Conservation (phyloP, 1,140 invertebrate genomes). For the Calliopsis andreniformis region DNA sequence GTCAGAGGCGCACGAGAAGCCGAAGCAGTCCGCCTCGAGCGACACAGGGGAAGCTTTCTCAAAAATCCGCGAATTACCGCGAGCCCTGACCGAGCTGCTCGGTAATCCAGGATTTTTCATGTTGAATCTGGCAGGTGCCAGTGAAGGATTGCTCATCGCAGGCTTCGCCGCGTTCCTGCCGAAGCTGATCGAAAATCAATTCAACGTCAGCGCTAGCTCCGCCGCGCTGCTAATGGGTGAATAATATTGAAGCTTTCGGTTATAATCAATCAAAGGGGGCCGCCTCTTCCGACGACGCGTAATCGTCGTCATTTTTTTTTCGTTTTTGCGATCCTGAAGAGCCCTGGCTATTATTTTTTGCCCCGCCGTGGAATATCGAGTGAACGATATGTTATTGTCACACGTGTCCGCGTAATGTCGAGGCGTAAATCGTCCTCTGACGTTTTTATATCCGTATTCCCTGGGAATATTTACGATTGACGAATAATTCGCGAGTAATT, state of each 20-base stretch:
- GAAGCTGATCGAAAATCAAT: constrained; percentile 93
- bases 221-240: constrained; percentile 90
- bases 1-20: constrained; percentile 85
- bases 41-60: constrained; percentile 82
- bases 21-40: constrained; percentile 57
- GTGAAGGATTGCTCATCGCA: constrained; percentile 89
- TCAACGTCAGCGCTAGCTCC: constrained; percentile 86
- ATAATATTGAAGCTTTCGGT: constrained; percentile 52
- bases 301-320: constrained; percentile 18
- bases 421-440: constrained; percentile 3
- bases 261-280: constrained; percentile 31
- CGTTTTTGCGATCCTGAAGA: background rate
- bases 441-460: background rate
- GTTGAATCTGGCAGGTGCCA: constrained; percentile 89
- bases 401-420: background rate
- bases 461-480: background rate
- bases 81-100: constrained; percentile 85
- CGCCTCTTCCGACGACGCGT: background rate
- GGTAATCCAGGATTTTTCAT: constrained; percentile 91
- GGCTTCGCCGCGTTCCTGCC: constrained; percentile 92
- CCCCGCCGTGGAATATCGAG: background rate
- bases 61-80: constrained; percentile 85
- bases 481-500: background rate
- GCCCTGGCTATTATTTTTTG: background rate
- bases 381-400: constrained; percentile 16